These are phyloP conservation scores for Chalcis sispes DNA, from an alignment of 2,888 invertebrate species.

Conservation along the genomic window DNA sequence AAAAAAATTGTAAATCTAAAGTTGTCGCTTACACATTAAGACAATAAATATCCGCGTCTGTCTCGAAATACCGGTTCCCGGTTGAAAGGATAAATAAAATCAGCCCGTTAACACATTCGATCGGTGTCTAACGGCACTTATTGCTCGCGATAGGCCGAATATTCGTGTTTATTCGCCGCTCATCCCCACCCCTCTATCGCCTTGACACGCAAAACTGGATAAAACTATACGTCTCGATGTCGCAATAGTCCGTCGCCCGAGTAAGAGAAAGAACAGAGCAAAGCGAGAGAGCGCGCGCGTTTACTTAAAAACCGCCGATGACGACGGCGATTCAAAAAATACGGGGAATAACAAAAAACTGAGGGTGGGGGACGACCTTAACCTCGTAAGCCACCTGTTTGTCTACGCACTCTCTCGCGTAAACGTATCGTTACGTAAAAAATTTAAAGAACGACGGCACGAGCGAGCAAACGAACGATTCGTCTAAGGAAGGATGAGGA, in stretches of 20 bases:
- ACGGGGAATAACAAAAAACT: no score
- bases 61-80: neutral
- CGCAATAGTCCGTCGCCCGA: neutral
- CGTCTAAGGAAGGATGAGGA: no score
- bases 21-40: no score
- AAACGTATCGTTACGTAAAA: constrained; percentile 35
- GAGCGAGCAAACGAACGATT: no score
- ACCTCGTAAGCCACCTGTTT: constrained; percentile 51
- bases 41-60: constrained; percentile 37
- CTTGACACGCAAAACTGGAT: constrained; percentile 54
- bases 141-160: constrained; percentile 15
- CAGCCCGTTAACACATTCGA: no score
- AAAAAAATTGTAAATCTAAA: neutral
- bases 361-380: constrained; percentile 51
- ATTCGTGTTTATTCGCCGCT: neutral
- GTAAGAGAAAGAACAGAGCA: constrained; percentile 1
- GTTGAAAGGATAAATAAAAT: neutral
- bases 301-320: constrained; percentile 36
- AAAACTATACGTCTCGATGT: constrained; percentile 22
- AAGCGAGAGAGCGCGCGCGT: neutral
- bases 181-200: constrained; percentile 9
- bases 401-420: constrained; percentile 6
- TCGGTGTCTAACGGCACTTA: constrained; percentile 36
- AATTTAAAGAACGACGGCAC: neutral
- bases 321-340: constrained; percentile 35